A percentile compares a stretch with the other conserved stretches of the same genome.
Evolutionary conservation across 2,888 invertebrate species (phyloP).

Genomic region (Brenthis hecate): DNA sequence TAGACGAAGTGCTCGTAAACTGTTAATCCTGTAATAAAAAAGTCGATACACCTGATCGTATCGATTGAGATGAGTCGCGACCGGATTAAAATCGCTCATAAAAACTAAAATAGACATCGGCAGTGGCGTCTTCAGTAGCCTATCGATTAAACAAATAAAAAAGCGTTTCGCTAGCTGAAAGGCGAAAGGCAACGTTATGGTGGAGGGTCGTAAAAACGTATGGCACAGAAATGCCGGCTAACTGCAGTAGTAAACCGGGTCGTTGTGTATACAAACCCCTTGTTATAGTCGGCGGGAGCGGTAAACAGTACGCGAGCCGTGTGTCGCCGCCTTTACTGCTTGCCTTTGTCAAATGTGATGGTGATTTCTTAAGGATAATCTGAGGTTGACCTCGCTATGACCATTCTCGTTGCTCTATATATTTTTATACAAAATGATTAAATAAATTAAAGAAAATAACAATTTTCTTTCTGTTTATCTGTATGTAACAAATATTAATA

Average conservation of each 20-base stretch:
- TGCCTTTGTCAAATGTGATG: constrained; percentile 68
- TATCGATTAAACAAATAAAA: constrained; percentile 83
- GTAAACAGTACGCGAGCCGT: constrained; percentile 74
- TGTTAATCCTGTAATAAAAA: constrained; percentile 75
- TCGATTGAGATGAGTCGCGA: constrained; percentile 64
- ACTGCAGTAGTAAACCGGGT: constrained; percentile 76
- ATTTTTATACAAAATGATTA: background rate
- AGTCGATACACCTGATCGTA: constrained; percentile 72
- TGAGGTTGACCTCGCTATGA: constrained; percentile 56
- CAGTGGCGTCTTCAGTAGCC: constrained; percentile 71
- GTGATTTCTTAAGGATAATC: constrained; percentile 64
- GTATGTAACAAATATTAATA: background rate
- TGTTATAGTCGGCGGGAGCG: constrained; percentile 71
- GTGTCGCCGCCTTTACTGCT: constrained; percentile 78
- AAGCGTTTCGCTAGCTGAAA: constrained; percentile 76
- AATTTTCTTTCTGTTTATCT: background rate
- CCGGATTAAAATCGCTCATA: constrained; percentile 72
- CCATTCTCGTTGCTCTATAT: constrained; percentile 12
- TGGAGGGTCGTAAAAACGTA: constrained; percentile 78
- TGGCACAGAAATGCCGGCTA: constrained; percentile 79
- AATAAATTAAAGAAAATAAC: background rate
- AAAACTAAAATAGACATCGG: constrained; percentile 70
- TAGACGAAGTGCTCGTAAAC: constrained; percentile 76
- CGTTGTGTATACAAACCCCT: constrained; percentile 78
- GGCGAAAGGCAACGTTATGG: constrained; percentile 75